These are phyloP conservation scores for Chiridota heheva DNA, from an alignment of 35 echinoderm and acorn worm genomes.

Conservation along the genomic window DNA sequence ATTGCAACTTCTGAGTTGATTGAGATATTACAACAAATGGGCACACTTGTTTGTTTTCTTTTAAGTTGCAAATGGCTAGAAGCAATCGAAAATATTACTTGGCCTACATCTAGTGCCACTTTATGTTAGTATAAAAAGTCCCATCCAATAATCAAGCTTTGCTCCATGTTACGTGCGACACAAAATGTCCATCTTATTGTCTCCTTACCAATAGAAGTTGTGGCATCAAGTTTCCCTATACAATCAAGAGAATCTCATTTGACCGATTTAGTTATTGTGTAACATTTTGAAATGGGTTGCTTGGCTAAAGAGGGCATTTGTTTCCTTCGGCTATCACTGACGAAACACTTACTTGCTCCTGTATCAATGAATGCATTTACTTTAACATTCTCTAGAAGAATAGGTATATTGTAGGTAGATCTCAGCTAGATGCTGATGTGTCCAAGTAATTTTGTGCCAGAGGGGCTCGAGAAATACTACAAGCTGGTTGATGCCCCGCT, in stretches of 20 bases:
- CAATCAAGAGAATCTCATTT: background rate
- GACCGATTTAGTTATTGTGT: background rate
- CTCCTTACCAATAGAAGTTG: background rate
- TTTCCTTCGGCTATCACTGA: background rate
- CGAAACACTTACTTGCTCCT: background rate
- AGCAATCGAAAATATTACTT: background rate
- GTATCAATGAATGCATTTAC: background rate
- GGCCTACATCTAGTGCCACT: background rate
- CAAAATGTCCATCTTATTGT: background rate
- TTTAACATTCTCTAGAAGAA: background rate
- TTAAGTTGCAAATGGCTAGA: background rate
- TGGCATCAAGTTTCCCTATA: slow-evolving; percentile 2
- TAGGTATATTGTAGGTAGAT: background rate
- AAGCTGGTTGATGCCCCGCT: background rate
- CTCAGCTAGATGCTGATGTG: background rate
- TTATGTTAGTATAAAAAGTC: slow-evolving; percentile 2
- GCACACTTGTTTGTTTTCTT: background rate
- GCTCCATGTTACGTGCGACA: slow-evolving; percentile 13
- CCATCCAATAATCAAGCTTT: slow-evolving; percentile 5
- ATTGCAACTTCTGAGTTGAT: background rate
- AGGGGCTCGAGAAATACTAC: background rate
- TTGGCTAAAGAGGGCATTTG: background rate
- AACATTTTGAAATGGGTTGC: slow-evolving; percentile 17
- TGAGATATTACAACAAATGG: slow-evolving; percentile 21
- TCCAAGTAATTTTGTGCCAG: no score